Base-by-base conservation (phyloP, 2,888 invertebrate species). In the Campoplex nolae region DNA sequence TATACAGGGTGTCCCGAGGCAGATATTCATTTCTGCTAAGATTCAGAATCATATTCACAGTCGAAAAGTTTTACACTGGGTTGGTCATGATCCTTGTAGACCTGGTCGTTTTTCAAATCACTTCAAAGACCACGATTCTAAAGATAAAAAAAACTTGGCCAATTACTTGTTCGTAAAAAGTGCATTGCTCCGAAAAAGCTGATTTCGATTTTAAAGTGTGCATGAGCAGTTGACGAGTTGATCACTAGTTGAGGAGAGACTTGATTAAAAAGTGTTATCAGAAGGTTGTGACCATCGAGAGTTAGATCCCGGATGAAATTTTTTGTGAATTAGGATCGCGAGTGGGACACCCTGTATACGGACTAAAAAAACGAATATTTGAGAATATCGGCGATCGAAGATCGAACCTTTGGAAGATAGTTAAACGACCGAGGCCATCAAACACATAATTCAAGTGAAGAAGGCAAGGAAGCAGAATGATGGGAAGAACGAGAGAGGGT, bases 371-470 rank as follows among this genome's bases (percentile, higher is more conserved):
- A 85, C 35, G 84, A 79, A 81, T 82, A 82, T 84, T 90, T 82
- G 88, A 84, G 87, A 87, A 86, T 87, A 89, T 87, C 87, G 87
- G 76, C 78, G 84, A 88, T 87, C 85, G 85, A 67, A 86, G 83
- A 85, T 89, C 88, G 89, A 87, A 85, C 83, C 87, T 89, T 89
- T 91, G 90, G 91, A 91, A 89, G 92, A 92, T 90, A 89, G 91
- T 91, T 90, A 89, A 92, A 89, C 89, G 88, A 89, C 84, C 88
- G 84, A 86, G 89, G 90, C 90, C 90, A 89, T 86, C 89, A 90
- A 90, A 91, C 89, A 88, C 91, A 92, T 93, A 93, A 93, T 91
- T 93, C 92, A 92, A 79, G 83, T 89, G 87, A 89, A 90, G 89
- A 83, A 82, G 89, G 87, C 84, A 88, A 89, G 88, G 88, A 56